phyloP scores from a whole-genome alignment of 2,888 invertebrate genomes.

The Odontomyia ornata region DNA sequence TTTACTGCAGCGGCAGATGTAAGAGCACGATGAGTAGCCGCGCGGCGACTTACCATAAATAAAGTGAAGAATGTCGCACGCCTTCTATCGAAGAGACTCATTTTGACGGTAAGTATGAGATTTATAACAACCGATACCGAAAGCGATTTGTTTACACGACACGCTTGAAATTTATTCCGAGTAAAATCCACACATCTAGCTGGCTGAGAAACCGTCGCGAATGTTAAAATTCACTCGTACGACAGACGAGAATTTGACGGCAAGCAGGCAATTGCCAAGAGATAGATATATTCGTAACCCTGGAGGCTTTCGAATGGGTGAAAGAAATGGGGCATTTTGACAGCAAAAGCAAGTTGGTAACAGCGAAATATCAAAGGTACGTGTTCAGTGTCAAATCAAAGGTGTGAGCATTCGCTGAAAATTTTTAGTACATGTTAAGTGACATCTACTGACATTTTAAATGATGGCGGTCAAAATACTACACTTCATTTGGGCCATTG shows the following conservation, averaged over 20 bases:
- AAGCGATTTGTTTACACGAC: conserved; percentile 16
- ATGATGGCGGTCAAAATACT: no score
- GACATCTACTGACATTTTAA: no score
- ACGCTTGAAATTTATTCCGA: background rate
- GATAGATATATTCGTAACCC: background rate
- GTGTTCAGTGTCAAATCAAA: no score
- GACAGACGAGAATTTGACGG: conserved; percentile 29
- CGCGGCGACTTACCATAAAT: conserved; percentile 55
- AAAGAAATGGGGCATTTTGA: no score
- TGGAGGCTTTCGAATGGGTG: no score
- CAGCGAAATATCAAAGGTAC: no score
- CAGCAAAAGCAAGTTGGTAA: no score
- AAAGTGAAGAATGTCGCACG: conserved; percentile 54
- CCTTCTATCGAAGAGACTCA: conserved; percentile 56
- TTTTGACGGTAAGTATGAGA: conserved; percentile 49
- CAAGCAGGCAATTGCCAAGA: background rate
- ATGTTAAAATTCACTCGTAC: background rate
- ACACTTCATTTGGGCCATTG: no score
- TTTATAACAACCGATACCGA: conserved; percentile 15
- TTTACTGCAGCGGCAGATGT: background rate
- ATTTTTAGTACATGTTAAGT: no score
- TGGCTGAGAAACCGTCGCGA: background rate
- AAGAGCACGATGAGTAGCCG: background rate
- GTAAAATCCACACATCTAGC: conserved; percentile 14
- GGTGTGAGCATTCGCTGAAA: no score